Evolutionary conservation across 1,140 invertebrate species (phyloP), one percentile per base, ranked within the genome.

Genomic region (Ceratosolen fusciceps): DNA sequence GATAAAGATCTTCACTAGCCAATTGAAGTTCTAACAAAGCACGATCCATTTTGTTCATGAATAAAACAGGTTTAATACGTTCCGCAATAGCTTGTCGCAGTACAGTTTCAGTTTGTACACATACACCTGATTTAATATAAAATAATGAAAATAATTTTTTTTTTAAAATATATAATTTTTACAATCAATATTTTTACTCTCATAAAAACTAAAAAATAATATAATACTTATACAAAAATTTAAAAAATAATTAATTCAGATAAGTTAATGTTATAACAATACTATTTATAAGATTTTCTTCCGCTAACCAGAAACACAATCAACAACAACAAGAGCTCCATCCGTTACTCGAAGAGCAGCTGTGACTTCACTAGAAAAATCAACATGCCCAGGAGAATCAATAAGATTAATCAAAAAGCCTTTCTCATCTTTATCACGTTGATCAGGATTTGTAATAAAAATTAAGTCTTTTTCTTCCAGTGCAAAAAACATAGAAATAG

Each of bases 1-100:
- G 98, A 91, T 98, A 99, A 26, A 99, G 92, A 90, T 99, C 97
- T 92, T 99, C 99, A 83, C 96, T 93, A 70, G 97, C 97, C 83
- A 99, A 91, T 89, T 99, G 98, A 85, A 99, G 91, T 90, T 99
- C 98, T 2, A 99, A 92, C 54, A 99, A 92, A 84, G 97, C 98
- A 86, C 98, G 95, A 92, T 99, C 98, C 98, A 99, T 99, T 92
- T 99, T 99, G 95, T 99, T 99, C 98, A 99, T 99, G 95, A 99
- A 99, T 81, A 99, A 92, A 85, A 99, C 97, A 74, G 98, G 98
- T 94, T 99, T 99, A 86, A 99, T 99, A 88, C 98, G 95, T 91
- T 99, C 98, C 83, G 97, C 97, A 90, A 99, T 99, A 80, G 98
- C 98, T 90, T 99, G 98, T 93, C 98, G 96, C 84, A 99, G 91